Evolutionary conservation across 2,113 vertebrate species (phyloP), one percentile per base, ranked within the genome.

Genomic region (Lipophrys pholis): DNA sequence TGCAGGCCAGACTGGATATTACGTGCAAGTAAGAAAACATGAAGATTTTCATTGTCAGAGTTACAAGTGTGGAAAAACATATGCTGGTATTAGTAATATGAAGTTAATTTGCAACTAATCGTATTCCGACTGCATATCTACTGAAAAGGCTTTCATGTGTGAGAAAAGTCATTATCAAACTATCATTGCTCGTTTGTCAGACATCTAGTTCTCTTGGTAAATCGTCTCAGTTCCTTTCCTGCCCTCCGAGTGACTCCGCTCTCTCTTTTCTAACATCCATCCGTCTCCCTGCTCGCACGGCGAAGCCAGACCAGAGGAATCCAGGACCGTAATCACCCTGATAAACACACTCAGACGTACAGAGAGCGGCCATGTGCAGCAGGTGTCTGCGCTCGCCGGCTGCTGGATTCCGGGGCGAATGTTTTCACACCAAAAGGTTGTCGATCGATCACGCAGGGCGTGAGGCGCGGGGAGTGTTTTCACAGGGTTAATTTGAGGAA

Each of bases 401-500:
- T 4, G 35, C 9, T 11, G 62, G 53, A 39, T 16, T 68, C 43
- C 1, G 51, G 11, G 51, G 54, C 61, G 72, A 30, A 71, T 80
- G 75, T 85, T 89, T 83, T 30, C 21, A 78, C 55, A 67, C 63
- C 73, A 46, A 77, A 51, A 7, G 45, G 55, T 36, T 52, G 79
- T 78, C 81, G 52, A 87, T 90, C 79, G 58, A 84, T 90, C 86
- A 88, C 70, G 21, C 14, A 3, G 70, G 71, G 72, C 15, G 60
- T 57, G 73, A 59, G 58, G n/a, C 17, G 55, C 73, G 17, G 6
- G 35, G 14, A 16, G 14, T 78, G 59, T 84, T 89, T 82, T 73
- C 8, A 70, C 65, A 64, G 49, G 74, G 76, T 82, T 87, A 84
- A 87, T 87, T 74, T 55, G 74, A 84, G 81, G 85, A 86, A 86